Evolutionary conservation across 1,140 invertebrate species (phyloP), one percentile per base, ranked within the genome.

Genomic region (Anastrepha ludens): DNA sequence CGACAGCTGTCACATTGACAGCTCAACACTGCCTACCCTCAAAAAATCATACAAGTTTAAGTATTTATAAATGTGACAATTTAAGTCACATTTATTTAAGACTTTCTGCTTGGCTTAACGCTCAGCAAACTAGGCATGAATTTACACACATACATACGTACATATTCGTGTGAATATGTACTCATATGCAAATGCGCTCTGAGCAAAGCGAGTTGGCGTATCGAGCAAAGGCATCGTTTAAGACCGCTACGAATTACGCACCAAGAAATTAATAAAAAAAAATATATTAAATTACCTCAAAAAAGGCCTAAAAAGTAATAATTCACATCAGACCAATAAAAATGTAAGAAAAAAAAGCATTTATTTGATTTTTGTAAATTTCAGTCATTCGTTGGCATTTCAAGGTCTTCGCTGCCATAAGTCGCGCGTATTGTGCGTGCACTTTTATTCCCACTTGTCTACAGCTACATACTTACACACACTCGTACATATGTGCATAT

Each of bases 1-100:
- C 74, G 74, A 81, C 47, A 81, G 74, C 74, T 81, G 74, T 58
- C 74, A 50, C 44, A n/a, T 20, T 8, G 47, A 81, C 41, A 81
- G 4, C 15, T 81, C 47, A 81, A 29, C 67, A 55, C 17, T 55
- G 47, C 74, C 47, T 41, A 81, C 74, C 58, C 74, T 50, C 2
- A 29, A 67, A 67, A 67, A 7, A 67, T 29, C 2, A 29, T 29
- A 67, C 11, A 9, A 5, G 64, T 67, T 29, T 29, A 29, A 29
- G 29, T 29, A 29, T 29, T 29, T 29, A 29, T 29, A 29, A 29
- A 29, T 29, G 29, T 29, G 29, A 29, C 29, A 29, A 29, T 29
- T 29, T 29, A 29, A 29, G 29, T 29, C 29, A 29, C 29, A 29
- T 29, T 29, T 1, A 29, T 29, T 29, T 29, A 29, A 29, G 29